phyloP scores from a whole-genome alignment of 2,888 invertebrate genomes.

The Drosophila parthenogenetica region DNA sequence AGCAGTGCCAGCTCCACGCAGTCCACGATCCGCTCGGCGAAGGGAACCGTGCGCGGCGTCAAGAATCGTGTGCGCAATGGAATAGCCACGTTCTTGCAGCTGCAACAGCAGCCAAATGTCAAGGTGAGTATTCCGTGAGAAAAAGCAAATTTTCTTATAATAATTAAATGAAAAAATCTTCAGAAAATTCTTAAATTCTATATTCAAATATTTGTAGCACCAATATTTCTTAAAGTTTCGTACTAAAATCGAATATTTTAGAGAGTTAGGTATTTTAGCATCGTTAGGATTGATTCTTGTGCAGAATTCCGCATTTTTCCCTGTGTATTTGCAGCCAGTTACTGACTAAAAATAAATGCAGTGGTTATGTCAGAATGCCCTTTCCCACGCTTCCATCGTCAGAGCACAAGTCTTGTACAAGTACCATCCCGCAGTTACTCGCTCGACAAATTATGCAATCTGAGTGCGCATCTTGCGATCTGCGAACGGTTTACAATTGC shows the following conservation, averaged over 20 bases:
- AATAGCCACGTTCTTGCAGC: slow-evolving; percentile 96
- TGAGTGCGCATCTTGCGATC: slow-evolving; percentile 46
- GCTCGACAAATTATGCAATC: slow-evolving; percentile 52
- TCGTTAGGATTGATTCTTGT: no score
- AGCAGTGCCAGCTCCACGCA: slow-evolving; percentile 87
- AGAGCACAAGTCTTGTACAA: neutral
- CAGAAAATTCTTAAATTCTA: no score
- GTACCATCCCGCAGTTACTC: slow-evolving; percentile 36
- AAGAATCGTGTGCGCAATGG: slow-evolving; percentile 97
- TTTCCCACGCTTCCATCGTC: slow-evolving; percentile 32
- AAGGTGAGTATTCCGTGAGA: slow-evolving; percentile 88
- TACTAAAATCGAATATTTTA: no score
- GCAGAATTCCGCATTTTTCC: no score
- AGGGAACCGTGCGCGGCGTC: slow-evolving; percentile 96
- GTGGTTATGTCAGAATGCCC: slow-evolving; percentile 6
- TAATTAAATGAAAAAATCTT: no score
- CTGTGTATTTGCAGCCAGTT: neutral
- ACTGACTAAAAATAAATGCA: neutral
- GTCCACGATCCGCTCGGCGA: slow-evolving; percentile 94
- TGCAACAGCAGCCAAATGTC: slow-evolving; percentile 88
- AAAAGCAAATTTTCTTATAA: no score
- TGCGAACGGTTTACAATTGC: slow-evolving; percentile 67
- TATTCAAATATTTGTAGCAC: no score
- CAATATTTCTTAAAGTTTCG: no score
- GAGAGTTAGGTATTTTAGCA: no score